Percentiles rank a stretch among this genome's conserved stretches.
These are phyloP conservation scores for Drosophila picticornis DNA, from an alignment of 2,888 invertebrate species.

Conservation along the genomic window DNA sequence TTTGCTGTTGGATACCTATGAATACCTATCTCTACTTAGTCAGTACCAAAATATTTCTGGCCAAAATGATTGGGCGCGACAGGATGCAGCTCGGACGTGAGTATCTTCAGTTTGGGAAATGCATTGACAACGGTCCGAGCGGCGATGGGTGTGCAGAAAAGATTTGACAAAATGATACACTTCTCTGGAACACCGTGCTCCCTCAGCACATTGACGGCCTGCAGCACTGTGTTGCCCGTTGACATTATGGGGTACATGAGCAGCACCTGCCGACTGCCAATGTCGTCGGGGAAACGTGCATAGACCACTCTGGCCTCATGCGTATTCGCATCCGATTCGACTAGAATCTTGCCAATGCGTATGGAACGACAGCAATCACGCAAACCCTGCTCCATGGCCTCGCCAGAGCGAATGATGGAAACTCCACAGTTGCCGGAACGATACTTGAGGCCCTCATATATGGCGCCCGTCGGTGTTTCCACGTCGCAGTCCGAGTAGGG, in stretches of 20 bases:
- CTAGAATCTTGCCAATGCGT: slow-evolving; percentile 98
- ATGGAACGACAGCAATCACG: slow-evolving; percentile 99
- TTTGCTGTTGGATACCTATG: slow-evolving; percentile 28
- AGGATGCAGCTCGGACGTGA: slow-evolving; percentile 97
- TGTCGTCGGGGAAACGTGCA: slow-evolving; percentile 98
- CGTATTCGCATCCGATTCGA: slow-evolving; percentile 98
- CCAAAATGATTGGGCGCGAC: slow-evolving; percentile 99
- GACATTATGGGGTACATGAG: slow-evolving; percentile 99
- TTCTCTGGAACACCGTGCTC: slow-evolving; percentile 97
- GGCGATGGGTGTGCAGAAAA: slow-evolving; percentile 97
- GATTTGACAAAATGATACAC: slow-evolving; percentile 97
- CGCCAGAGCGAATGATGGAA: slow-evolving; percentile 96
- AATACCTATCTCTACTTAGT: slow-evolving; percentile 87
- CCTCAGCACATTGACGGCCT: slow-evolving; percentile 96
- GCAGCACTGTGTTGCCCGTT: slow-evolving; percentile 97
- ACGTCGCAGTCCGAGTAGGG: slow-evolving; percentile 97
- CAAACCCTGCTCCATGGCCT: slow-evolving; percentile 98
- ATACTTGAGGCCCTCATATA: slow-evolving; percentile 97
- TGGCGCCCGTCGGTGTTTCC: slow-evolving; percentile 94
- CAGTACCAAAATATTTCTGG: slow-evolving; percentile 99
- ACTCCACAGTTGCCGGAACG: slow-evolving; percentile 99
- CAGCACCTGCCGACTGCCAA: slow-evolving; percentile 93
- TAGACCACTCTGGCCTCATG: slow-evolving; percentile 99
- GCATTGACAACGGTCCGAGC: slow-evolving; percentile 93
- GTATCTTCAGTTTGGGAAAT: slow-evolving; percentile 96